Percentiles rank a stretch among this genome's conserved stretches.
Evolutionary conservation across 2,797 vertebrate species (phyloP).

Genomic region (Hippocampus kuda): DNA sequence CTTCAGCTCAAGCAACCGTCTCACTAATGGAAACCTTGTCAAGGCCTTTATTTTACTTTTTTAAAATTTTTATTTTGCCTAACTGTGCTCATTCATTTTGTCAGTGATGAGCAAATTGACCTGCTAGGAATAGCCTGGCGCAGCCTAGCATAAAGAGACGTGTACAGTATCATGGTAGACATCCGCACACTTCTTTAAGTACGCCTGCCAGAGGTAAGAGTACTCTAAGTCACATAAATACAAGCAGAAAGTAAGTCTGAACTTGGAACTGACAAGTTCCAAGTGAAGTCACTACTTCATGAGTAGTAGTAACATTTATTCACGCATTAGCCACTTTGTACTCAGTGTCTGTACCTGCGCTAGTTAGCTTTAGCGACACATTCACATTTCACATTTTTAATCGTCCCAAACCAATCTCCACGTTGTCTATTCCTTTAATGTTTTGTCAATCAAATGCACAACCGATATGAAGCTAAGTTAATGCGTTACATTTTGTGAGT

Average conservation of each 20-base stretch:
- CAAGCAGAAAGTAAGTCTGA: background rate
- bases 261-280: background rate
- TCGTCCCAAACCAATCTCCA: too few relatives aligned
- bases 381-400: too few relatives aligned
- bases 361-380: too few relatives aligned
- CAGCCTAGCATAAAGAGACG: background rate
- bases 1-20: slow-evolving; percentile 65
- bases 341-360: too few relatives aligned
- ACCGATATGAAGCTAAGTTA: too few relatives aligned
- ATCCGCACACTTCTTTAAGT: background rate
- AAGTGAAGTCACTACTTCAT: background rate
- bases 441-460: too few relatives aligned
- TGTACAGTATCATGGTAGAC: background rate
- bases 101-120: slow-evolving; percentile 83
- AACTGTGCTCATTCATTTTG: slow-evolving; percentile 90
- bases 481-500: too few relatives aligned
- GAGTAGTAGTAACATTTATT: background rate
- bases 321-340: too few relatives aligned
- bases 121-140: slow-evolving; percentile 77
- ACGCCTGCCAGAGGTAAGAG: too few relatives aligned
- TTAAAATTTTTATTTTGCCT: slow-evolving; percentile 75
- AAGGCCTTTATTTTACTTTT: slow-evolving; percentile 67
- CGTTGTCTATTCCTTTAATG: too few relatives aligned
- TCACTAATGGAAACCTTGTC: slow-evolving; percentile 64
- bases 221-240: background rate